phyloP scores from a whole-genome alignment of 2,113 vertebrate genomes.

The Pachyramphus minor region DNA sequence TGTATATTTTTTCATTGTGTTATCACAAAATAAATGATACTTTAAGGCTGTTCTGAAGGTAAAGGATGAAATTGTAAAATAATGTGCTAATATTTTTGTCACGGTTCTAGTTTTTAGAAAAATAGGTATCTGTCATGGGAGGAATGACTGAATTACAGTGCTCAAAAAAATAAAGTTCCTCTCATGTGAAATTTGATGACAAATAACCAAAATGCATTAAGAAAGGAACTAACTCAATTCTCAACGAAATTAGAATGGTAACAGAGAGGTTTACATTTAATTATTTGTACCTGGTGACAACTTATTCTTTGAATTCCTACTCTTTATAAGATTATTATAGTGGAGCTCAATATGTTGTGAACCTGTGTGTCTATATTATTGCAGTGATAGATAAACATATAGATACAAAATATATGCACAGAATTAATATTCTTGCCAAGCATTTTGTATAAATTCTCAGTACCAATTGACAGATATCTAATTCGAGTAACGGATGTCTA shows the following conservation, averaged over 20 bases:
- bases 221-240: background rate
- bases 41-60: background rate
- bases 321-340: background rate
- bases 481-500: background rate
- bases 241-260: background rate
- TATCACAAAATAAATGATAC: background rate
- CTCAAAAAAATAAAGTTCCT: background rate
- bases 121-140: background rate
- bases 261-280: background rate
- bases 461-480: background rate
- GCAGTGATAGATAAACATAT: background rate
- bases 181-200: background rate
- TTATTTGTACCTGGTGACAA: background rate
- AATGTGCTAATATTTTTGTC: background rate
- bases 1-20: background rate
- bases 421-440: background rate
- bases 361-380: background rate
- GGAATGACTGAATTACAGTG: background rate
- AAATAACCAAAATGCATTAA: background rate
- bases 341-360: background rate
- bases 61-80: background rate
- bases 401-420: background rate
- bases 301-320: background rate
- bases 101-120: background rate
- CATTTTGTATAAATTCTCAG: background rate